phyloP scores from a whole-genome alignment of 2,113 vertebrate species.

The Condylura cristata region DNA sequence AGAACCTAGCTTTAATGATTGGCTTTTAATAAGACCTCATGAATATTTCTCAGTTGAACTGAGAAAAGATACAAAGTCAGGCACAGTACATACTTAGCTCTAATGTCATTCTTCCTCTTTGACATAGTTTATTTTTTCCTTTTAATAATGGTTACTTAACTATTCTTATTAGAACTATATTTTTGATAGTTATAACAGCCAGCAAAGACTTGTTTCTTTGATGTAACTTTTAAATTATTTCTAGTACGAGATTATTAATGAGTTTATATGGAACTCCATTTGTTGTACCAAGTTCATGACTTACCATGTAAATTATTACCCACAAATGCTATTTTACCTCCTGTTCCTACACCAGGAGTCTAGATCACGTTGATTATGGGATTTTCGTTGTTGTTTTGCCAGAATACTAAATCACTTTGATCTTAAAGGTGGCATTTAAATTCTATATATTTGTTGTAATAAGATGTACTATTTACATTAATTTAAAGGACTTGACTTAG shows the following conservation, averaged over 20 bases:
- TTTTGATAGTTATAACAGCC: neutral
- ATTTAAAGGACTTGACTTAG: slow-evolving; percentile 26
- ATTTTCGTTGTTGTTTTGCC: neutral
- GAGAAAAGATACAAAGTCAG: neutral
- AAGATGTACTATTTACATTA: neutral
- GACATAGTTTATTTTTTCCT: neutral
- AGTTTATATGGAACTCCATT: neutral
- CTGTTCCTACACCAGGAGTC: neutral
- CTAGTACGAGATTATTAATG: neutral
- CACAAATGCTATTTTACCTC: neutral
- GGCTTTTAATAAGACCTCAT: neutral
- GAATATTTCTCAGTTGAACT: neutral
- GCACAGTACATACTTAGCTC: neutral
- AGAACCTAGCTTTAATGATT: neutral
- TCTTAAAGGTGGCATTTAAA: neutral
- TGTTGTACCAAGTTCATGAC: neutral
- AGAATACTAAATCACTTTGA: slow-evolving; percentile 10
- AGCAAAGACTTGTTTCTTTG: neutral
- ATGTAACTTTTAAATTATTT: slow-evolving; percentile 15
- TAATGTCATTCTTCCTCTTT: neutral
- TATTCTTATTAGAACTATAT: neutral
- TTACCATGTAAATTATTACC: neutral
- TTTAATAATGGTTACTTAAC: neutral
- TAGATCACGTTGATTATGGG: neutral
- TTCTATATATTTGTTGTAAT: neutral